phyloP scores from a whole-genome alignment of 2,888 invertebrate species.

The Parelbella ahira region DNA sequence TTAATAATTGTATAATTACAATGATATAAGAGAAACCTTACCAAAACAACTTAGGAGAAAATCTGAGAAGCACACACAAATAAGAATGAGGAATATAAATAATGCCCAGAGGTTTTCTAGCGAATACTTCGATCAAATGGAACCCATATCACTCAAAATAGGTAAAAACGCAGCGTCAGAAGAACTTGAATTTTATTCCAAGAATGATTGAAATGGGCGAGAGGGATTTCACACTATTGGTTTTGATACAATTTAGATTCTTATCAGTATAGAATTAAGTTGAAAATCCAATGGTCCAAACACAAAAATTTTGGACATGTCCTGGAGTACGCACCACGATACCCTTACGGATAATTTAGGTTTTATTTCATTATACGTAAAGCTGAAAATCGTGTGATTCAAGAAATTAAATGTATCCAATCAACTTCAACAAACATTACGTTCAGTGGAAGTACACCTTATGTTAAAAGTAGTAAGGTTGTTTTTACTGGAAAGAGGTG shows the following conservation, averaged over 20 bases:
- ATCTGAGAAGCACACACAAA: slow-evolving; percentile 1
- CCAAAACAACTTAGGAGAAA: too few relatives aligned
- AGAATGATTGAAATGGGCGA: slow-evolving; percentile 51
- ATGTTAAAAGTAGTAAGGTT: slow-evolving; percentile 35
- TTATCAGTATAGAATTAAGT: slow-evolving; percentile 1
- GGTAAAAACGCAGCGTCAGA: slow-evolving; percentile 33
- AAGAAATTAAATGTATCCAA: slow-evolving; percentile 36
- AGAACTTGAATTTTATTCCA: slow-evolving; percentile 50
- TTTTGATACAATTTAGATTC: neutral
- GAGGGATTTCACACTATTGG: slow-evolving; percentile 17
- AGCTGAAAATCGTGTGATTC: slow-evolving; percentile 35
- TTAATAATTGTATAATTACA: too few relatives aligned
- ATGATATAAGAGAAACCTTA: too few relatives aligned
- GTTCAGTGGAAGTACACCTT: slow-evolving; percentile 38
- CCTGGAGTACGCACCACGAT: neutral
- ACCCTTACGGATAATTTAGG: neutral
- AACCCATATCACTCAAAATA: slow-evolving; percentile 26
- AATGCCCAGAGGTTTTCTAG: slow-evolving; percentile 15
- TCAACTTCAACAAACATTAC: slow-evolving; percentile 40
- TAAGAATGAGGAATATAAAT: slow-evolving; percentile 7
- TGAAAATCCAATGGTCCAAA: slow-evolving; percentile 1
- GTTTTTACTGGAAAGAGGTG: slow-evolving; percentile 35
- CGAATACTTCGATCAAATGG: slow-evolving; percentile 24
- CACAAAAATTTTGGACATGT: slow-evolving; percentile 15
- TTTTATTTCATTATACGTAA: slow-evolving; percentile 27